Evolutionary conservation across 2,797 vertebrate genomes (phyloP).

Genomic region (Acrocephalus scirpaceus): DNA sequence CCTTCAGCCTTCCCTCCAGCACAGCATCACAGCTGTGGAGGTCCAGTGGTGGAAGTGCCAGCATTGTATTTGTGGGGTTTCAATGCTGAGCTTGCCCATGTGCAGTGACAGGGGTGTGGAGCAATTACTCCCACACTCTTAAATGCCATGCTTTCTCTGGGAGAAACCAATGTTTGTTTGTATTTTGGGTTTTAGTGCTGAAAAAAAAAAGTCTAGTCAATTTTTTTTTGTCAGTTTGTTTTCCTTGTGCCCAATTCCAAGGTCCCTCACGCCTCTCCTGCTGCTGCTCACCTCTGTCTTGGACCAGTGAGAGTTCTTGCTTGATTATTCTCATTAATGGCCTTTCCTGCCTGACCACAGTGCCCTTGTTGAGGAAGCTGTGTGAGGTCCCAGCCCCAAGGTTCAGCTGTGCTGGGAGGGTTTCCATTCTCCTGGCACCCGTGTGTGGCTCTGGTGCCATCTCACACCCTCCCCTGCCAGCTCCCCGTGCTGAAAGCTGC

Average conservation of each 20-base stretch:
- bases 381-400: background rate
- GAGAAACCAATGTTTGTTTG: background rate
- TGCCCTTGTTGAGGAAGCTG: background rate
- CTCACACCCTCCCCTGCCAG: background rate
- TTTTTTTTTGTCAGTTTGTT: background rate
- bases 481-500: background rate
- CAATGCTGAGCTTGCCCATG: background rate
- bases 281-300: background rate
- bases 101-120: background rate
- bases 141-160: background rate
- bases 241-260: background rate
- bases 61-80: background rate
- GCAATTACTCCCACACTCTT: background rate
- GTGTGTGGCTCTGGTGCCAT: background rate
- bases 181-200: background rate
- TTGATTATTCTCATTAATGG: background rate
- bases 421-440: background rate
- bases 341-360: background rate
- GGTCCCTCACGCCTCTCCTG: background rate
- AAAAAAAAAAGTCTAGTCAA: background rate
- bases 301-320: background rate
- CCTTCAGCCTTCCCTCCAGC: background rate
- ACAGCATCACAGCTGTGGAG: background rate
- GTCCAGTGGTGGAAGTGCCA: background rate
- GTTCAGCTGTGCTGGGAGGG: accelerated